These are phyloP conservation scores for Seira ritae DNA, from an alignment of 2,888 invertebrate species.

Conservation along the genomic window DNA sequence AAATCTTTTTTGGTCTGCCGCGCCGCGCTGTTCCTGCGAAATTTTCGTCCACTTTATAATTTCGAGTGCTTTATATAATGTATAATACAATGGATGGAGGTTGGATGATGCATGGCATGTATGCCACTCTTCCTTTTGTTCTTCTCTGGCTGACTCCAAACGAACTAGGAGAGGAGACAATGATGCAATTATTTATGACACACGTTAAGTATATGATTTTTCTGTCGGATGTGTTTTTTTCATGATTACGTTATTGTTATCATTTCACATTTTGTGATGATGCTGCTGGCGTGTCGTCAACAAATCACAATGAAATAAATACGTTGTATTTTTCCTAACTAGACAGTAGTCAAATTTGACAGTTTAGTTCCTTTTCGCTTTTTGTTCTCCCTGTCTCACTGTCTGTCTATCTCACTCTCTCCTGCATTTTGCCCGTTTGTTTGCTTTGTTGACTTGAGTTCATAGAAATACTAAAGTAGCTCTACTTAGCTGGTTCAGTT, in stretches of 20 bases:
- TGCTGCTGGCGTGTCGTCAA: slow-evolving; percentile 26
- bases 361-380: slow-evolving; percentile 52
- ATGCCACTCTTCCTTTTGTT: slow-evolving; percentile 39
- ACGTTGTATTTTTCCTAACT: slow-evolving; percentile 39
- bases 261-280: slow-evolving; percentile 8
- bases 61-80: too few species aligned
- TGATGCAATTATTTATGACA: slow-evolving; percentile 64
- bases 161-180: slow-evolving; percentile 45
- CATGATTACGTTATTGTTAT: slow-evolving; percentile 57
- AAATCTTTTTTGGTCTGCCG: too few species aligned
- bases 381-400: background rate
- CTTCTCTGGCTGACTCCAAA: slow-evolving; percentile 34
- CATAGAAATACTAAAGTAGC: too few species aligned
- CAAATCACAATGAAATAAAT: slow-evolving; percentile 58
- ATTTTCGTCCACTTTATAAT: too few species aligned
- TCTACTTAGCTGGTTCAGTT: too few species aligned
- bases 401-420: too few species aligned
- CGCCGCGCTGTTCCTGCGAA: too few species aligned
- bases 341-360: slow-evolving; percentile 54
- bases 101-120: background rate
- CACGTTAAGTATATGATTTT: slow-evolving; percentile 62
- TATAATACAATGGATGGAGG: too few species aligned
- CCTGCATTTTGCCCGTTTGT: too few species aligned
- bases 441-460: too few species aligned
- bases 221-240: slow-evolving; percentile 51